Base-by-base conservation (phyloP, 2,797 vertebrate genomes). In the Clangula hyemalis region DNA sequence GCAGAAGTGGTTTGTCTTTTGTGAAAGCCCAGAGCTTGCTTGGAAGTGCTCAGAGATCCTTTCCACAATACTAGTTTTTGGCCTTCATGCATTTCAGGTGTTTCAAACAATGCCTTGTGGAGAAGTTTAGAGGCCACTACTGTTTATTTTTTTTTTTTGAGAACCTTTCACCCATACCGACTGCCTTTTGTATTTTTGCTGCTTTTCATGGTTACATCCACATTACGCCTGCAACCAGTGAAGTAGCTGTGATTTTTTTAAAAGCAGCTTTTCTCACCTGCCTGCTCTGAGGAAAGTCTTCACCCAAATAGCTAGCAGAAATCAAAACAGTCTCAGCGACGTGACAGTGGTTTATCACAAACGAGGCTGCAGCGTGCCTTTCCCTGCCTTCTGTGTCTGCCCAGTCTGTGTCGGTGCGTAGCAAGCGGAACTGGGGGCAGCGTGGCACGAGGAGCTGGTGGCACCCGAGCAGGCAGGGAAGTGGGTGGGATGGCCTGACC, bases 321-420 rank as follows among this genome's bases (percentile, higher is more conserved):
- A 58, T 65, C 64, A 11, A 8, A 21, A 10, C 1, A 41, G 64
- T 49, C 47, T 70, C n/a, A 13, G 36, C 2, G 6, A n/a, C 14
- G 2, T 11, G 64, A 25, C 53, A 38, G 61, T 54, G 27, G 25
- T 62, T 95, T 32, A 51, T 68, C 30, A 78, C 81, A 38, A 0
- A n/a, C 8, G 39, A 76, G 72, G 12, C 51, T 51, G 22, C 68
- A 43, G 39, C 21, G 0, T 10, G 53, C 24, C 36, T 54, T 68
- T 66, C 19, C 32, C 0, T 10, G 53, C 24, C 32, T 51, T 64
- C 62, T 22, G 5, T 36, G 36, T 27, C 43, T 32, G 3, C 49
- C 49, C 18, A 3, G 51, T 27, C 25, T 53, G 51, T 53, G 51
- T 1, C 51, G 0, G 24, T 14, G 2, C 0, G 8, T 53, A 27